Evolutionary conservation across 1,140 invertebrate species (phyloP).

Genomic region (Stenopsyche tienmushanensis): DNA sequence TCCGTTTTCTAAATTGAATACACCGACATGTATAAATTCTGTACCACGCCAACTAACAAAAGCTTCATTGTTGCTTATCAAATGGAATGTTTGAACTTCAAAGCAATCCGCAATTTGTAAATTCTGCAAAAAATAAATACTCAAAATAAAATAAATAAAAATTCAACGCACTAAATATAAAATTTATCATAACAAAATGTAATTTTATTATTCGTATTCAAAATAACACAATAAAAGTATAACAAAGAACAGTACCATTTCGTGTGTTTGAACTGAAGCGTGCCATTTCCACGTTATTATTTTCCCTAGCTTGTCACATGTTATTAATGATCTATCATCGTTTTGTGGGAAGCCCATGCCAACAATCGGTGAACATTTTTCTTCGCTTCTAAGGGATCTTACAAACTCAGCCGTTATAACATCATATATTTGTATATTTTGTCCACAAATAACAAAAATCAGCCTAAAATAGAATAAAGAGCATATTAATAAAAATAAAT

Average conservation of each 20-base stretch:
- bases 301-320: constrained; percentile 48
- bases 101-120: constrained; percentile 44
- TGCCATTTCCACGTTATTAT: constrained; percentile 53
- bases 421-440: constrained; percentile 50
- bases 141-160: too few species aligned
- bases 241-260: constrained; percentile 45
- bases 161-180: too few species aligned
- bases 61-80: constrained; percentile 49
- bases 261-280: constrained; percentile 49
- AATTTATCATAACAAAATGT: too few species aligned
- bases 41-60: constrained; percentile 42
- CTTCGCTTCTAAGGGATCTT: constrained; percentile 38
- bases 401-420: constrained; percentile 50
- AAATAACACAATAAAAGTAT: too few species aligned
- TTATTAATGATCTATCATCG: constrained; percentile 51
- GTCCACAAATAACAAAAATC: constrained; percentile 50
- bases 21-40: constrained; percentile 1
- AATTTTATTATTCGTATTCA: too few species aligned
- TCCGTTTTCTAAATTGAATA: constrained; percentile 12
- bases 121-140: constrained; percentile 45
- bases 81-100: constrained; percentile 47
- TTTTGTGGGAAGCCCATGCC: constrained; percentile 45
- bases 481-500: background rate
- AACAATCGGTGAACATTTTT: constrained; percentile 28
- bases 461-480: constrained; percentile 45